Base-by-base conservation (phyloP, 2,888 invertebrate species). In the Acleris holmiana region DNA sequence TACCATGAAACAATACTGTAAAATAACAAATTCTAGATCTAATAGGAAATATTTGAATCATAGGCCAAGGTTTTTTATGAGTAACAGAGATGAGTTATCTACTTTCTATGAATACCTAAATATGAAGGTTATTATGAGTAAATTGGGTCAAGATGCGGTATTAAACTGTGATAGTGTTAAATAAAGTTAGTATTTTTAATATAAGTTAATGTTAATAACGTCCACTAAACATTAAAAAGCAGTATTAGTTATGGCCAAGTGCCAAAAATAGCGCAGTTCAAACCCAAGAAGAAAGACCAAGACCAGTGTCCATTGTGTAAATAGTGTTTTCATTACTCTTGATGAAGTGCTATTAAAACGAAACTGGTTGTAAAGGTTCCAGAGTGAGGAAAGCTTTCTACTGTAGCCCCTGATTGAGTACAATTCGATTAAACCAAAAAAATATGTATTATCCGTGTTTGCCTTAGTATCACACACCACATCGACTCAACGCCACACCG, bases 391-490 rank as follows among this genome's bases (percentile, higher is more conserved):
- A 62, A n/a, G 44, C 44, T 59, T 63, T 64, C 64, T 59, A 64
- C 59, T 59, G 41, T 54, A 64, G n/a, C 64, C 53, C 25, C 41
- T 54, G 58, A 49, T 64, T 64, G 64, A 64, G 58, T 64, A 59
- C 15, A 64, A 64, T 64, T 54, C 58, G 48, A 7, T 59, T 54
- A 54, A 25, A 23, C 25, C 57, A 47, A 13, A 19, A 51, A 19
- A 25, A 53, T 48, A 49, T 48, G 10, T 21, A 17, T 41, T 48
- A 21, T 64, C 25, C 21, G 23, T 54, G 15, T 25, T 40, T 23
- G 44, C 41, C 6, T 44, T 7, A 41, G 13, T 5, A 4, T n/a
- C 10, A 35, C 13, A 6, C 0, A 3, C 29, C 8, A 13, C 3
- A 10, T 3, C 10, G 29, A 3, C 29, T 29, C 8, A 29, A 29